A percentile compares a stretch with the other conserved stretches of the same genome.
Evolutionary conservation across 2,797 vertebrate species (phyloP).

Genomic region (Malacoraja senta): DNA sequence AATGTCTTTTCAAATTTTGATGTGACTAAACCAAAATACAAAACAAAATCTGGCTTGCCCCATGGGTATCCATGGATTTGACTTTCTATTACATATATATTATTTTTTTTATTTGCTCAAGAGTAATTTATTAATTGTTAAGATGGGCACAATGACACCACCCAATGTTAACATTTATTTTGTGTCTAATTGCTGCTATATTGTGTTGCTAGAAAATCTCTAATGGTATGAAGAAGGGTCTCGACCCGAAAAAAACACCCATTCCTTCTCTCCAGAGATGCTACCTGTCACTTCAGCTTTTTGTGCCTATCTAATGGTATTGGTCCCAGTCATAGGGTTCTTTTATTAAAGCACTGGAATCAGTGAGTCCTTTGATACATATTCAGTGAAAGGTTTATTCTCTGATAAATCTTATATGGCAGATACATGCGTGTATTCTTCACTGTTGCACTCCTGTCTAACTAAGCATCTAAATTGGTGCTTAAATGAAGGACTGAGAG

Average conservation of each 20-base stretch:
- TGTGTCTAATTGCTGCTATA: neutral
- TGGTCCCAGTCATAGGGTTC: neutral
- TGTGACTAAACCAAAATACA: neutral
- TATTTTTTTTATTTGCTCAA: no score
- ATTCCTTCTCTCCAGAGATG: no score
- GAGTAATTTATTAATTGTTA: neutral
- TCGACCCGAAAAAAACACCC: no score
- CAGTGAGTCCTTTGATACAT: neutral
- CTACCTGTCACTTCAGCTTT: no score
- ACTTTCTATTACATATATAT: no score
- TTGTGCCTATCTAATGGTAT: neutral
- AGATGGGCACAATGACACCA: neutral
- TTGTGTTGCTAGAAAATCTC: neutral
- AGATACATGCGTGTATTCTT: neutral
- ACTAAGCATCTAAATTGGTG: neutral
- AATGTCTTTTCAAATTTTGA: neutral
- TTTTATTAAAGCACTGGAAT: neutral
- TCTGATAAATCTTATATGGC: no score
- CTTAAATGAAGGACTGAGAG: neutral
- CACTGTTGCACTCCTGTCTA: neutral
- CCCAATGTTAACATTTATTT: neutral
- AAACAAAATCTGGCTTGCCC: neutral
- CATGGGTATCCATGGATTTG: neutral
- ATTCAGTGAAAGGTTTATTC: neutral
- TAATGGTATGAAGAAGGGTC: no score